Evolutionary conservation across 2,113 vertebrate species (phyloP), one percentile per base, ranked within the genome.

Genomic region (Empidonax alnorum): DNA sequence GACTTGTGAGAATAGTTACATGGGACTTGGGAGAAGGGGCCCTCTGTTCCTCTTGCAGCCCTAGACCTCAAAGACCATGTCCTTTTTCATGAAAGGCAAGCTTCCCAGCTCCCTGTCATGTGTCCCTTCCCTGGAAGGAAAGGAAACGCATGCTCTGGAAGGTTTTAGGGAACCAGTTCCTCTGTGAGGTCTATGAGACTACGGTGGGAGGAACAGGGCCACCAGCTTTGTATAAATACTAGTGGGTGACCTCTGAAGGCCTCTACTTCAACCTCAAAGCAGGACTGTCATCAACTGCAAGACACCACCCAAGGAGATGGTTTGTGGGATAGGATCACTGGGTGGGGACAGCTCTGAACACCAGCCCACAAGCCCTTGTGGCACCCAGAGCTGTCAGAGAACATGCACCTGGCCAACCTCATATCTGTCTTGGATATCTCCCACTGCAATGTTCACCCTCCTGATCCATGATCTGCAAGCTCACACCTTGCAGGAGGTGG

Each of bases 401-500:
- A 35, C n/a, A 25, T 9, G 11, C 49, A 50, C 44, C 35, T 6
- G 7, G 46, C 20, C 66, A 77, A 13, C 23, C 41, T 79, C 74
- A 73, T 33, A 50, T 62, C 93, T 82, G 98, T 98, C 98, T 98
- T 93, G 97, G 39, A 98, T 71, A 77, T 99, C 99, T 96, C 99
- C 98, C 59, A 98, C 98, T 50, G 98, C 88, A 28, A 98, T 63
- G n/a, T 98, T 97, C 5, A 80, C 98, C 58, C 98, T 98, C 98
- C 96, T 96, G 98, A 96, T 99, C 98, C 12, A 98, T 96, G 20
- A 98, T 98, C 96, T 99, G 98, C 46, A 98, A 98, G 27, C 97
- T 96, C 99, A 99, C 98, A 75, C 98, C 98, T 97, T 98, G 93
- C 39, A 98, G 71, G 47, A 99, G 96, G 1, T 98, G 93, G 4